Conservation (phyloP, 2,888 invertebrate species). For the Cephus rjabovi region DNA sequence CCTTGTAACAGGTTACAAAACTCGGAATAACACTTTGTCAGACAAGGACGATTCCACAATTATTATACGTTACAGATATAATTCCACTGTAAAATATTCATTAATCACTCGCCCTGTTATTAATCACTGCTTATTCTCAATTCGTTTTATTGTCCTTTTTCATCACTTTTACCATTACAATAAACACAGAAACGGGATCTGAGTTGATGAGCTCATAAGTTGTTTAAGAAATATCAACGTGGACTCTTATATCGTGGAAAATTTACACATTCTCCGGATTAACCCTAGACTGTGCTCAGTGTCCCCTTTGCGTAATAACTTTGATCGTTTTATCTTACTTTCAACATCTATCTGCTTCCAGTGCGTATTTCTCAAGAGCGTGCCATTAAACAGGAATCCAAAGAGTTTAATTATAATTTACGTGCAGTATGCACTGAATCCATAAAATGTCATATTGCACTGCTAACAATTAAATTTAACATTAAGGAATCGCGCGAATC, state of each 20-base stretch:
- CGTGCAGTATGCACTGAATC: too few species aligned
- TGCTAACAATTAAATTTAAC: background rate
- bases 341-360: background rate
- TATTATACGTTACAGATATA: background rate
- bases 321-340: background rate
- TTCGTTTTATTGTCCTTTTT: background rate
- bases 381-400: too few species aligned
- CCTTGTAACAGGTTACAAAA: conserved; percentile 40
- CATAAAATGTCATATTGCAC: background rate
- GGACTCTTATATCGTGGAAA: background rate
- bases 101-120: background rate
- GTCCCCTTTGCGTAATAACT: background rate
- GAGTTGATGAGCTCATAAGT: background rate
- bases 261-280: background rate
- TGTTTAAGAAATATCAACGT: background rate
- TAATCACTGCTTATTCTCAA: background rate
- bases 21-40: conserved; percentile 22
- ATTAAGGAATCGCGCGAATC: background rate
- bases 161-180: background rate
- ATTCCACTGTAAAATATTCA: background rate
- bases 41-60: background rate
- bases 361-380: background rate
- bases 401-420: too few species aligned
- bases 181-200: background rate
- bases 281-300: background rate